phyloP scores from a whole-genome alignment of 2,797 vertebrate species.

The Gymnodraco acuticeps region DNA sequence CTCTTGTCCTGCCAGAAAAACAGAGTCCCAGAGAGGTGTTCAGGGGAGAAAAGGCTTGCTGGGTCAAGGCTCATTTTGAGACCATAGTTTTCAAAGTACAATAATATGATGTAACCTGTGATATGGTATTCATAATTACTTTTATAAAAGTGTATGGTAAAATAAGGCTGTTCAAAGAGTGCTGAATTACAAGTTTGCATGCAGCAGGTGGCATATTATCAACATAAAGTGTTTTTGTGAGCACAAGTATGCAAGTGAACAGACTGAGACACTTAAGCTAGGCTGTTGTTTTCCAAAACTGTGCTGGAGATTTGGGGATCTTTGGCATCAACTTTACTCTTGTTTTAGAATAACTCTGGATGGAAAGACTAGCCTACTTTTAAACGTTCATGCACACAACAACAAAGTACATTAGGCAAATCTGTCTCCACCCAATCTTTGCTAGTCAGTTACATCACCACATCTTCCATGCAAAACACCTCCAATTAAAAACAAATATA shows the following conservation, averaged over 20 bases:
- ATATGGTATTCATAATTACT: neutral
- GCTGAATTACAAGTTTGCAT: neutral
- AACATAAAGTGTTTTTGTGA: neutral
- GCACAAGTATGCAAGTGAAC: neutral
- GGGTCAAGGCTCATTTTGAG: neutral
- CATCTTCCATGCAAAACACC: neutral
- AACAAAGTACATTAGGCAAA: neutral
- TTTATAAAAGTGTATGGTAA: neutral
- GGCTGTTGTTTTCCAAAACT: slow-evolving; percentile 1
- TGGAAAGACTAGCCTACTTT: neutral
- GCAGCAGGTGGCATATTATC: slow-evolving; percentile 22
- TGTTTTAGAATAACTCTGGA: neutral
- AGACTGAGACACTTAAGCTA: neutral
- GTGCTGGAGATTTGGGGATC: neutral
- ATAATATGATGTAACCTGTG: neutral
- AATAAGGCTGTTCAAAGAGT: neutral
- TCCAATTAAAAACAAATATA: neutral
- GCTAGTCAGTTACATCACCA: slow-evolving; percentile 13
- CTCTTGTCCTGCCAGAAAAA: slow-evolving; percentile 27
- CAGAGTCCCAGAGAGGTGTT: slow-evolving; percentile 17
- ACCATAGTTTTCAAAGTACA: neutral
- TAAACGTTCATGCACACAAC: neutral
- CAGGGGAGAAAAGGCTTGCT: neutral
- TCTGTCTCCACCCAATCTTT: neutral
- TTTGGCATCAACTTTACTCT: slow-evolving; percentile 8